Conservation (phyloP, 2,113 vertebrate species). For the Passerina amoena region DNA sequence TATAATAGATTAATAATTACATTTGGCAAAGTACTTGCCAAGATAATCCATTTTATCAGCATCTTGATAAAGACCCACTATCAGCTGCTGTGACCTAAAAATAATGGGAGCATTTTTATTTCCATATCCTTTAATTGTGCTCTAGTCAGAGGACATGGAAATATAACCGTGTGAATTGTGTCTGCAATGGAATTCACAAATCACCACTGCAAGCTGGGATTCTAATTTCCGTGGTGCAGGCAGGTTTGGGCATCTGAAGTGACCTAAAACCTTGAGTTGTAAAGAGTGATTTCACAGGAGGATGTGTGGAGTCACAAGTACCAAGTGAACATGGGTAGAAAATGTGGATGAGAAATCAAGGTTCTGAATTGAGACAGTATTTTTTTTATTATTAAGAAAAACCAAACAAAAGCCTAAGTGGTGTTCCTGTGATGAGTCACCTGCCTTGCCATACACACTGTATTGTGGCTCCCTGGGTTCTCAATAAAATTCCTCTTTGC, state of each 20-base stretch:
- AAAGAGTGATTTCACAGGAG: neutral
- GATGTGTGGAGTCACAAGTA: neutral
- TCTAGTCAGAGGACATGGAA: neutral
- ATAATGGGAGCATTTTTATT: neutral
- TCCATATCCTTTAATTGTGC: neutral
- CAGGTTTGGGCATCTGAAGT: neutral
- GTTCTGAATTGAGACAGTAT: neutral
- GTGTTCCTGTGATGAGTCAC: conserved; percentile 1
- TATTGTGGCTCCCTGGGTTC: neutral
- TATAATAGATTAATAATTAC: neutral
- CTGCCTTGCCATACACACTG: neutral
- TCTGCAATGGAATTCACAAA: neutral
- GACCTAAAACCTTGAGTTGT: neutral
- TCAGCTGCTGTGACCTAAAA: neutral
- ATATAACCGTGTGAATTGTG: neutral
- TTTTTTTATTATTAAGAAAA: neutral
- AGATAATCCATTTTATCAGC: neutral
- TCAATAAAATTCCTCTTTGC: neutral
- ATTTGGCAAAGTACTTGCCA: conserved; percentile 14
- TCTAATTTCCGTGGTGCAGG: neutral
- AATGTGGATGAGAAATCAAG: neutral
- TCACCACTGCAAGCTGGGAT: neutral
- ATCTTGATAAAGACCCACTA: neutral
- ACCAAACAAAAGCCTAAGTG: neutral
- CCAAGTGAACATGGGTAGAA: neutral